Evolutionary conservation across 2,888 invertebrate species (phyloP).

Genomic region (Leptinotarsa tumamoca): DNA sequence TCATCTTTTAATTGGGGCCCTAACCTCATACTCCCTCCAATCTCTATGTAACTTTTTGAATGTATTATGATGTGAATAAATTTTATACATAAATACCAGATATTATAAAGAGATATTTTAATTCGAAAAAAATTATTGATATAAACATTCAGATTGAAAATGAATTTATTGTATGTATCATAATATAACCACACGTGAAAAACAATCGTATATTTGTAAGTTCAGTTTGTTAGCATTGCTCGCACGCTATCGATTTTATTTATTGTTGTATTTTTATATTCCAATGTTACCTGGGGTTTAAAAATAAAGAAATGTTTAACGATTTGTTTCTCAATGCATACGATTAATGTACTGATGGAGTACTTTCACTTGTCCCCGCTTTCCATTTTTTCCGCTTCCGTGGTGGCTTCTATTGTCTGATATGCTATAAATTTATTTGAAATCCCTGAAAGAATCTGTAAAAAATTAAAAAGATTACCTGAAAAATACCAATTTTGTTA

Average conservation of each 20-base stretch:
- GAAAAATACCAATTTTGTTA: no score
- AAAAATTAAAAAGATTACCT: no score
- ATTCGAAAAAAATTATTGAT: conserved; percentile 11
- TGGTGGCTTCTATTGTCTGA: no score
- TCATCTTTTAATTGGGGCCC: not conserved
- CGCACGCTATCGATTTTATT: conserved; percentile 31
- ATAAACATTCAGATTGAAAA: not conserved
- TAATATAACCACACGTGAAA: conserved; percentile 2
- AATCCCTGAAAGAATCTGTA: no score
- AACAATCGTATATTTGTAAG: conserved; percentile 31
- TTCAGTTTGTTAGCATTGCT: conserved; percentile 28
- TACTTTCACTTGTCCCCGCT: no score
- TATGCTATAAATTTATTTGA: no score
- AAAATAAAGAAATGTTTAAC: conserved; percentile 24
- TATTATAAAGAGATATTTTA: not conserved
- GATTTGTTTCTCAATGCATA: not conserved
- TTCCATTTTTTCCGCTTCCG: no score
- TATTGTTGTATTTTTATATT: conserved; percentile 28
- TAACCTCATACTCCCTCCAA: not conserved
- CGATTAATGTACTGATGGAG: no score
- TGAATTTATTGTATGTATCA: conserved; percentile 2
- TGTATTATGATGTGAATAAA: conserved; percentile 16
- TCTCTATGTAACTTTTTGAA: not conserved
- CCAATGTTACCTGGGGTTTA: conserved; percentile 31
- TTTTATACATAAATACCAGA: conserved; percentile 14